These are phyloP conservation scores for Zaprionus lachaisei DNA, from an alignment of 1,140 invertebrate species.

Conservation along the genomic window DNA sequence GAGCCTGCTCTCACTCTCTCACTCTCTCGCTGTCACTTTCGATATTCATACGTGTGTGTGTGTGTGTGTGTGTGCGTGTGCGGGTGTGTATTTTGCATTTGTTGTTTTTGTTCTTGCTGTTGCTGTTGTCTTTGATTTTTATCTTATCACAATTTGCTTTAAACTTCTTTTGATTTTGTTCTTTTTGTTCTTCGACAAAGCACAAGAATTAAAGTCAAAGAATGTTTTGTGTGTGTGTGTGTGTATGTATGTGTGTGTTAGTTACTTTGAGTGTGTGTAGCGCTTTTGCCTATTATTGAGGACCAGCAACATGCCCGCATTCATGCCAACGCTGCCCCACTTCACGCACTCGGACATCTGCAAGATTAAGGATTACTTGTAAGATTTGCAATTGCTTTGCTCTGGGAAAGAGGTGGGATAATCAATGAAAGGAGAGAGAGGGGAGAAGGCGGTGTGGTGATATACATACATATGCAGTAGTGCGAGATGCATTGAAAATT, in stretches of 20 bases:
- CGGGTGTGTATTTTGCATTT: slow-evolving; percentile 7
- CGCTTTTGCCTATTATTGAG: slow-evolving; percentile 84
- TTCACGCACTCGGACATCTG: slow-evolving; percentile 89
- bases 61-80: background rate
- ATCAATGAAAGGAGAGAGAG: background rate
- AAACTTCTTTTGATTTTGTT: slow-evolving; percentile 27
- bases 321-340: slow-evolving; percentile 88
- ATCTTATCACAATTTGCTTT: slow-evolving; percentile 68
- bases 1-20: slow-evolving; percentile 36
- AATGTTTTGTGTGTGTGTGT: slow-evolving; percentile 9
- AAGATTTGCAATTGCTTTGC: slow-evolving; percentile 37
- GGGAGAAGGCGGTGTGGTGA: background rate
- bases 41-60: background rate
- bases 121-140: slow-evolving; percentile 32
- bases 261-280: slow-evolving; percentile 68
- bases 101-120: slow-evolving; percentile 24
- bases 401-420: background rate
- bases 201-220: slow-evolving; percentile 21
- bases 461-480: slow-evolving; percentile 9
- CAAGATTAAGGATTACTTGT: slow-evolving; percentile 82
- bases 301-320: slow-evolving; percentile 87
- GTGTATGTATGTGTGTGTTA: slow-evolving; percentile 26
- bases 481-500: background rate
- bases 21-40: background rate
- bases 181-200: slow-evolving; percentile 19